Evolutionary conservation across 2,797 vertebrate genomes (phyloP).

Genomic region (Callimico goeldii): DNA sequence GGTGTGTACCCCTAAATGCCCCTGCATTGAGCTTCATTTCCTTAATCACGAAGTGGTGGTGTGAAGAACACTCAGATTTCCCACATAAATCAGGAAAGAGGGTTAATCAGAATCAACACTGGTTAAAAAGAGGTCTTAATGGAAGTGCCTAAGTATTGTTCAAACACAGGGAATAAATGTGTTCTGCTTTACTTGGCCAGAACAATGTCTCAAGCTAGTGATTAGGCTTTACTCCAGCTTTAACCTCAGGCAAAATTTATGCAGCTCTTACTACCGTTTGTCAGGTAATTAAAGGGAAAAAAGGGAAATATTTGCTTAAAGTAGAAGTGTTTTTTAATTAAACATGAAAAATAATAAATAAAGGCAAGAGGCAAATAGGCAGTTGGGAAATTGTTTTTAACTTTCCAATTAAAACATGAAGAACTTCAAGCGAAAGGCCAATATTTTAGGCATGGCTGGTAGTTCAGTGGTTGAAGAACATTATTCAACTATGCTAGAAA

Average conservation of each 20-base stretch:
- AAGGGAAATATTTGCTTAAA: conserved; percentile 78
- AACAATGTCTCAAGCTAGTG: conserved; percentile 85
- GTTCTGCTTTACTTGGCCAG: conserved; percentile 86
- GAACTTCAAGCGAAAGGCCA: conserved; percentile 26
- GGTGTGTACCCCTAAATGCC: background rate
- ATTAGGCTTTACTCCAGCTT: conserved; percentile 84
- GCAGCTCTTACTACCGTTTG: conserved; percentile 80
- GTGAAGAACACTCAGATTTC: conserved; percentile 43
- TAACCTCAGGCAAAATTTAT: conserved; percentile 83
- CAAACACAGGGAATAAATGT: conserved; percentile 79
- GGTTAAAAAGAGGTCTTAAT: conserved; percentile 78
- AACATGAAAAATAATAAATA: conserved; percentile 77
- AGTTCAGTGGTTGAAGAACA: conserved; percentile 9
- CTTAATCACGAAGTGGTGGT: background rate
- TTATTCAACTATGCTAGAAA: conserved; percentile 17
- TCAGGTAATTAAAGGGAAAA: conserved; percentile 81
- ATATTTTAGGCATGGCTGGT: conserved; percentile 52
- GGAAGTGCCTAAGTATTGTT: conserved; percentile 81
- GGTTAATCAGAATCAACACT: conserved; percentile 80
- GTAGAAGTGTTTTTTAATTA: conserved; percentile 73
- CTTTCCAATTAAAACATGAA: conserved; percentile 48
- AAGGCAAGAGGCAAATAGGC: conserved; percentile 50
- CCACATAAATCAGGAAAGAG: conserved; percentile 67
- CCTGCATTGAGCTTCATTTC: background rate
- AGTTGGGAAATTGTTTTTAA: conserved; percentile 57